Conservation (phyloP, 2,888 invertebrate species). For the Calephelis perditalis region DNA sequence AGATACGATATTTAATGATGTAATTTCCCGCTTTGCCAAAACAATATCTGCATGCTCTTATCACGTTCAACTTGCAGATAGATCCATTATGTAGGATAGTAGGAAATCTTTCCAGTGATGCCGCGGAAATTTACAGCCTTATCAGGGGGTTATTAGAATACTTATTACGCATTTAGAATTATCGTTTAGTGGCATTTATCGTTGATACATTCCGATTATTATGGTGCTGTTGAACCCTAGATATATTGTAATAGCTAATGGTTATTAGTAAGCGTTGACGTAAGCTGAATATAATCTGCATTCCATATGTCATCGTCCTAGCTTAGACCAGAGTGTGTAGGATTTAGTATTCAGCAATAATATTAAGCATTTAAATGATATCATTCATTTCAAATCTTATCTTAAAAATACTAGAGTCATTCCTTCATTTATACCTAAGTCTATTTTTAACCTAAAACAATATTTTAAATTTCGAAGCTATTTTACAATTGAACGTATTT, state of each 20-base stretch:
- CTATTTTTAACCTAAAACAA: no score
- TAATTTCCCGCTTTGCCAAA: neutral
- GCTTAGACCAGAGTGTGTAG: neutral
- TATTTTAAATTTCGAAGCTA: no score
- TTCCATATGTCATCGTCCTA: conserved; percentile 3
- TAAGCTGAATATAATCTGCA: conserved; percentile 10
- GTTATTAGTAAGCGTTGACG: conserved; percentile 16
- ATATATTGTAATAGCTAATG: conserved; percentile 32
- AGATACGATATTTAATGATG: no score
- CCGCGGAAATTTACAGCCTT: conserved; percentile 4
- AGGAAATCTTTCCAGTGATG: neutral
- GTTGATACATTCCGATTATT: conserved; percentile 16
- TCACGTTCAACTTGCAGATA: conserved; percentile 1
- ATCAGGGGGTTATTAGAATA: conserved; percentile 6
- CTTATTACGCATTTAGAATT: conserved; percentile 9
- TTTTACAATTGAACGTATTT: no score
- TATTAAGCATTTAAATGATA: no score
- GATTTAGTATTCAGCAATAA: neutral
- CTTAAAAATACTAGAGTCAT: no score
- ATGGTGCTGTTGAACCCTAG: conserved; percentile 43
- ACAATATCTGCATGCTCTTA: neutral
- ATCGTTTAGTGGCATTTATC: conserved; percentile 18
- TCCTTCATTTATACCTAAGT: no score
- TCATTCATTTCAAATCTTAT: no score
- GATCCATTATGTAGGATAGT: conserved; percentile 1